These are phyloP conservation scores for Trematocara unimaculatum DNA, from an alignment of 2,113 vertebrate species.

Conservation along the genomic window DNA sequence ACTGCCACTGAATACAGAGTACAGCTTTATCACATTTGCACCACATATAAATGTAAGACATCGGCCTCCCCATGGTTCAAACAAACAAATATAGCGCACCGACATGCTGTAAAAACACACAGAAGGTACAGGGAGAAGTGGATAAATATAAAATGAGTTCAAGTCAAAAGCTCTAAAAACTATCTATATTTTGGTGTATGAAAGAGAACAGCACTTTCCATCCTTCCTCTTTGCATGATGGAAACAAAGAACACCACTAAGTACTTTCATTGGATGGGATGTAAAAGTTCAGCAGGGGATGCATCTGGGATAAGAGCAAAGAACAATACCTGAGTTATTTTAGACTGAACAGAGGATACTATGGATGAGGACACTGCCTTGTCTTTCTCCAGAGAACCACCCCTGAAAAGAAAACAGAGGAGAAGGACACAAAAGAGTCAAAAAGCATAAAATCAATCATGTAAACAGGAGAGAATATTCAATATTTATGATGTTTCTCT, in stretches of 20 bases:
- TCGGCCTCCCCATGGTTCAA: neutral
- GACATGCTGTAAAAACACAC: neutral
- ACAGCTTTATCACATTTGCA: neutral
- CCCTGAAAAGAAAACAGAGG: conserved; percentile 68
- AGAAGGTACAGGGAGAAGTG: neutral
- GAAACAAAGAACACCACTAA: conserved; percentile 1
- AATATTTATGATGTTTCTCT: conserved; percentile 44
- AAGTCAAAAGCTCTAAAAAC: conserved; percentile 10
- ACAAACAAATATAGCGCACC: neutral
- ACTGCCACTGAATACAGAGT: neutral
- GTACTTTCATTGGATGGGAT: neutral
- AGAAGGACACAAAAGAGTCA: neutral
- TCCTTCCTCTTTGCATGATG: neutral
- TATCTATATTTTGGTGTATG: neutral
- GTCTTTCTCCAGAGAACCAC: conserved; percentile 91
- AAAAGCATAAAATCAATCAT: conserved; percentile 19
- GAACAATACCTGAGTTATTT: conserved; percentile 95
- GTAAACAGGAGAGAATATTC: conserved; percentile 29
- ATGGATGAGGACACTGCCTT: conserved; percentile 90
- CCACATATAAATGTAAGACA: neutral
- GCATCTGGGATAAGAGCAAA: conserved; percentile 16
- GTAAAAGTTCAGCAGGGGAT: neutral
- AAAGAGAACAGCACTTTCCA: neutral
- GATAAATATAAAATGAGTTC: neutral
- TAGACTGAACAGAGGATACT: conserved; percentile 94